Conservation (phyloP, 2,888 invertebrate species). For the Stenotaenia linearis region DNA sequence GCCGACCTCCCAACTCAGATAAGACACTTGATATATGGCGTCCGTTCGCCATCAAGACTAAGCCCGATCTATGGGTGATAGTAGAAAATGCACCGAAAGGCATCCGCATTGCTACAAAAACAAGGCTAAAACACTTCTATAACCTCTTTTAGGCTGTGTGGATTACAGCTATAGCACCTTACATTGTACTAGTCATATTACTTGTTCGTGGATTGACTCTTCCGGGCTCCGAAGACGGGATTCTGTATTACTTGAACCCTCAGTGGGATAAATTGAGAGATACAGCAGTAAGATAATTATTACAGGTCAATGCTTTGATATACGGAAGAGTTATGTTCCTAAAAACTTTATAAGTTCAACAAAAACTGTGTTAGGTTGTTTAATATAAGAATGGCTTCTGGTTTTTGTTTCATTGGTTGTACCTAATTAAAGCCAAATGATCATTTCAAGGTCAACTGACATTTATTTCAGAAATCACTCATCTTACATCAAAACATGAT, state of each 20-base stretch:
- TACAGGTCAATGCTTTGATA: too few species aligned
- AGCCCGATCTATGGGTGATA: neutral
- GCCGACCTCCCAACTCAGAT: neutral
- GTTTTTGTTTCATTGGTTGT: too few species aligned
- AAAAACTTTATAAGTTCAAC: too few species aligned
- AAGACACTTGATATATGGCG: neutral
- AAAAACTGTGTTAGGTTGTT: too few species aligned
- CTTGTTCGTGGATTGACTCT: constrained; percentile 74
- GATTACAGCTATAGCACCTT: constrained; percentile 90
- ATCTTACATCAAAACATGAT: too few species aligned
- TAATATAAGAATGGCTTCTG: too few species aligned
- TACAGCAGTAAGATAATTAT: constrained; percentile 57
- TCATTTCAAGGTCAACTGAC: too few species aligned
- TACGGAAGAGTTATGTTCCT: too few species aligned
- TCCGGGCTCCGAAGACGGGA: constrained; percentile 78
- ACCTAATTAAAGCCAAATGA: too few species aligned
- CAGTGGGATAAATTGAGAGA: constrained; percentile 78
- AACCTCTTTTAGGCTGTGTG: constrained; percentile 69
- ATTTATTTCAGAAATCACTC: too few species aligned
- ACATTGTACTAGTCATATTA: constrained; percentile 79
- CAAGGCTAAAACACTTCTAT: neutral
- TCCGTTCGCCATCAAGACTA: neutral
- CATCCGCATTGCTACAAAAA: neutral
- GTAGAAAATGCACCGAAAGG: neutral
- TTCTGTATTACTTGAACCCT: constrained; percentile 80